Evolutionary conservation across 2,888 invertebrate genomes (phyloP).

Genomic region (Callyntrura sp.): DNA sequence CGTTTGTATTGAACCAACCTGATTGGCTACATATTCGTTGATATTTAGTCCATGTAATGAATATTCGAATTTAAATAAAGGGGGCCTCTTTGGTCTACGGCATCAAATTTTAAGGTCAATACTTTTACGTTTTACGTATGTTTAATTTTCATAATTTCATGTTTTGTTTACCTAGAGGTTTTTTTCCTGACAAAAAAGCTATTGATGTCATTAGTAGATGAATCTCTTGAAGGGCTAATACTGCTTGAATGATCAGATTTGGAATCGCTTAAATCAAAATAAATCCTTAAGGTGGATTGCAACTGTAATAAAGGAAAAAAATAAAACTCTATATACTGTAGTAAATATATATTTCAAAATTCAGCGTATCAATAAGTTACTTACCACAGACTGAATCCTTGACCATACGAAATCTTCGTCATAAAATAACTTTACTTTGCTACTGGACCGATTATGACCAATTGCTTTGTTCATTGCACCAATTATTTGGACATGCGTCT

Average conservation of each 20-base stretch:
- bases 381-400: slow-evolving; percentile 94
- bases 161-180: slow-evolving; percentile 84
- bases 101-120: no score
- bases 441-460: slow-evolving; percentile 84
- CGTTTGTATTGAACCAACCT: slow-evolving; percentile 11
- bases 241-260: slow-evolving; percentile 79
- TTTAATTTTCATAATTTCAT: no score
- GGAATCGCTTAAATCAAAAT: slow-evolving; percentile 84
- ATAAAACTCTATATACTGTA: slow-evolving; percentile 4
- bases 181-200: slow-evolving; percentile 86
- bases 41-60: slow-evolving; percentile 88
- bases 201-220: slow-evolving; percentile 85
- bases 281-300: slow-evolving; percentile 91
- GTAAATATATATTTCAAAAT: neutral
- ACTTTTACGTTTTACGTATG: no score
- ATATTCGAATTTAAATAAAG: slow-evolving; percentile 91
- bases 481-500: slow-evolving; percentile 90
- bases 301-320: slow-evolving; percentile 87
- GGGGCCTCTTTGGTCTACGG: slow-evolving; percentile 86
- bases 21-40: slow-evolving; percentile 87
- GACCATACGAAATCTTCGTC: slow-evolving; percentile 94
- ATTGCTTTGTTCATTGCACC: slow-evolving; percentile 87
- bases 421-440: slow-evolving; percentile 86
- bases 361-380: slow-evolving; percentile 83
- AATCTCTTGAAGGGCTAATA: slow-evolving; percentile 78